These are phyloP conservation scores for Toxotes jaculatrix DNA, from an alignment of 2,113 vertebrate genomes.

Conservation along the genomic window DNA sequence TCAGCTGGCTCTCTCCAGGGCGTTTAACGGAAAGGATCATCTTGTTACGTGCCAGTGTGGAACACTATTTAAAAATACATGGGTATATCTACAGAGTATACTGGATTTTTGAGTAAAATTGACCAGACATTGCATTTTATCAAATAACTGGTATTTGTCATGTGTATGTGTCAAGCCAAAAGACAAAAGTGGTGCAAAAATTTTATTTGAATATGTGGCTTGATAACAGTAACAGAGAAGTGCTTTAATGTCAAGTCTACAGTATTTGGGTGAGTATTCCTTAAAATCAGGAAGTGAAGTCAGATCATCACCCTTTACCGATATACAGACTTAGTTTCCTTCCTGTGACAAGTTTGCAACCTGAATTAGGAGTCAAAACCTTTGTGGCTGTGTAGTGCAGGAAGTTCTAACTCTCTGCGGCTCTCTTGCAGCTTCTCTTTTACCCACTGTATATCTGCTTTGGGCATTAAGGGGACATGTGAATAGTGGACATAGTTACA, in stretches of 20 bases:
- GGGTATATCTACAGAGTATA: background rate
- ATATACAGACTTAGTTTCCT: conserved; percentile 17
- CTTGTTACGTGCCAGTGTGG: too few species aligned
- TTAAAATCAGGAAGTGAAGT: conserved; percentile 22
- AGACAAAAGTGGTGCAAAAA: background rate
- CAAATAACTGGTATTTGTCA: background rate
- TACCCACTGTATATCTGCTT: background rate
- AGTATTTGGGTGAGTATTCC: conserved; percentile 12
- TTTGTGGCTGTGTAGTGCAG: background rate
- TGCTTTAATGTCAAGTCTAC: too few species aligned
- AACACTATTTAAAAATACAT: background rate
- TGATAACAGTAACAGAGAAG: background rate
- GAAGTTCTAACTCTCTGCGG: background rate
- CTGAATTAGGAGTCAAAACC: conserved; percentile 10
- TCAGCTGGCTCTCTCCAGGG: background rate
- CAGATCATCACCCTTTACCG: background rate
- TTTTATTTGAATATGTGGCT: background rate
- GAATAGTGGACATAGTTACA: background rate
- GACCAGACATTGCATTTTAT: background rate
- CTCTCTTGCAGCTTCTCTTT: background rate
- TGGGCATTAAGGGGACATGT: background rate
- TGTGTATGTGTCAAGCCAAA: background rate
- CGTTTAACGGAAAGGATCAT: background rate
- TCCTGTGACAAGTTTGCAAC: conserved; percentile 28
- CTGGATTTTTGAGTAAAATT: background rate